These are phyloP conservation scores for Anthonomus grandis DNA, from an alignment of 1,140 invertebrate genomes.

Conservation along the genomic window DNA sequence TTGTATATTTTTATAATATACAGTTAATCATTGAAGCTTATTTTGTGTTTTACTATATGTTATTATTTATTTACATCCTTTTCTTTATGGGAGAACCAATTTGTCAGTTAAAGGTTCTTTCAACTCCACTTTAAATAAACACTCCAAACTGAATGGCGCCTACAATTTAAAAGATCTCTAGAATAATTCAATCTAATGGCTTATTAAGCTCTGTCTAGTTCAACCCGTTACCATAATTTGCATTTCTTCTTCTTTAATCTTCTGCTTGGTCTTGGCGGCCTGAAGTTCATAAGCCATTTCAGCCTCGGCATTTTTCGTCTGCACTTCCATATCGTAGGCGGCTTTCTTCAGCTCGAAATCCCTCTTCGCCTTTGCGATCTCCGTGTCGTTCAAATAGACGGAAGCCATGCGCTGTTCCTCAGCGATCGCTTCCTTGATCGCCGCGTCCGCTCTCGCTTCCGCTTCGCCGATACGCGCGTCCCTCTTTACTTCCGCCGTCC, in stretches of 20 bases:
- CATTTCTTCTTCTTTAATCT: constrained; percentile 96
- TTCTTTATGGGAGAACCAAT: too few relatives aligned
- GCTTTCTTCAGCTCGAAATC: constrained; percentile 98
- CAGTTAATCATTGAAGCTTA: too few relatives aligned
- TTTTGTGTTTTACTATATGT: too few relatives aligned
- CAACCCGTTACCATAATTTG: constrained; percentile 67
- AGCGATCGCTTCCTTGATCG: constrained; percentile 91
- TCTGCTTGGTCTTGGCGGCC: constrained; percentile 93
- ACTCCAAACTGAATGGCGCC: too few relatives aligned
- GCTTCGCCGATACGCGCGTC: constrained; percentile 96
- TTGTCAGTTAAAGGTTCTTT: too few relatives aligned
- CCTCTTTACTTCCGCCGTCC: constrained; percentile 94
- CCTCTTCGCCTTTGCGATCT: constrained; percentile 92
- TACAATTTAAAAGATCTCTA: too few relatives aligned
- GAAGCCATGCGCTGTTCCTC: constrained; percentile 94
- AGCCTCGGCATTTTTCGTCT: constrained; percentile 91
- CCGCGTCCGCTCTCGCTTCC: constrained; percentile 82
- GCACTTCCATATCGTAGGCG: constrained; percentile 94
- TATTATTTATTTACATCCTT: too few relatives aligned
- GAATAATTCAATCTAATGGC: constrained; percentile 44
- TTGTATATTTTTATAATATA: too few relatives aligned
- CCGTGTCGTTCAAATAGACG: constrained; percentile 88
- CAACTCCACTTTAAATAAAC: too few relatives aligned
- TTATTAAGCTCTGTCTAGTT: neutral
- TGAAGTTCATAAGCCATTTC: constrained; percentile 93